Percentiles rank a stretch among this genome's conserved stretches.
Conservation (phyloP, 2,888 invertebrate species). For the Dicranocentrus wangi region DNA sequence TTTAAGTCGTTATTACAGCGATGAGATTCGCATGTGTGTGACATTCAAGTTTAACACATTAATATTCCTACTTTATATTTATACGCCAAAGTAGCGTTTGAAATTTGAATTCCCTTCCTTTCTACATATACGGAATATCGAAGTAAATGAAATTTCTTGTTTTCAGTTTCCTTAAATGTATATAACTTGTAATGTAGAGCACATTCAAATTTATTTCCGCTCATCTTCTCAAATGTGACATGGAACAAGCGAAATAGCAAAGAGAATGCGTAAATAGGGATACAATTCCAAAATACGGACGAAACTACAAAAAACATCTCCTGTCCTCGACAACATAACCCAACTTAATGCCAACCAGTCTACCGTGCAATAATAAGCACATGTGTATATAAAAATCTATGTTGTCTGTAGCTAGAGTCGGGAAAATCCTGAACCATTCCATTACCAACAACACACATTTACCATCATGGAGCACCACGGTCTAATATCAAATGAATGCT, state of each 20-base stretch:
- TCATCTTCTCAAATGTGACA: constrained; percentile 33
- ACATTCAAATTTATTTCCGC: constrained; percentile 33
- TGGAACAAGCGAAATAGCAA: constrained; percentile 21
- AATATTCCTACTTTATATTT: not conserved
- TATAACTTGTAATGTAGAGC: constrained; percentile 18
- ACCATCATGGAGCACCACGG: too few species aligned
- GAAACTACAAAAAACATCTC: constrained; percentile 19
- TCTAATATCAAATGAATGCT: too few species aligned
- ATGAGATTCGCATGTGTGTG: constrained; percentile 57
- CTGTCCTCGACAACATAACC: constrained; percentile 62
- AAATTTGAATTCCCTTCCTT: too few species aligned
- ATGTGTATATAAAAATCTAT: not conserved
- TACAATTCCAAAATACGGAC: not conserved
- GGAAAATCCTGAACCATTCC: not conserved
- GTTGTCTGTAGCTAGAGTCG: not conserved
- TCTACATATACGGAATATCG: not conserved
- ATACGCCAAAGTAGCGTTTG: too few species aligned
- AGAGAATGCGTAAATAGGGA: constrained; percentile 26
- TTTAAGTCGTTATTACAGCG: constrained; percentile 1
- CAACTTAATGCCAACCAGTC: constrained; percentile 58
- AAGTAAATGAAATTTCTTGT: not conserved
- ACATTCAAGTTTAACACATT: constrained; percentile 8
- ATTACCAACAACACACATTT: not conserved
- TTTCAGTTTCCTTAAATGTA: too few species aligned
- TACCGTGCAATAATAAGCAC: constrained; percentile 6